These are phyloP conservation scores for Lytechinus variegatus DNA, from an alignment of 35 echinoderm and acorn worm species.

Conservation along the genomic window DNA sequence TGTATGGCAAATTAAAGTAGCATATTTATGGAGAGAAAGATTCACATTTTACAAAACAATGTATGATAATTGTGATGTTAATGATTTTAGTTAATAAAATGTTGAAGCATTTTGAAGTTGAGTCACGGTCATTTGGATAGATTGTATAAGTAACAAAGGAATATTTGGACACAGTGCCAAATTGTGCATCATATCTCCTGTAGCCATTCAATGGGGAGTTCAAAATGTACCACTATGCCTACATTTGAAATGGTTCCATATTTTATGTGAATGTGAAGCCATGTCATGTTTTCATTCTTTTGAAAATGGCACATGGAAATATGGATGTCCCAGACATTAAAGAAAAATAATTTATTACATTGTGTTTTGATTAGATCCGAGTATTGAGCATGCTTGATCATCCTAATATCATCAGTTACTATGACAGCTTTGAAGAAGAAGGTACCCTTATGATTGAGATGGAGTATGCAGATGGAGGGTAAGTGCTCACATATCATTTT, in stretches of 20 bases:
- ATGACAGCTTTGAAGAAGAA: constrained; percentile 99
- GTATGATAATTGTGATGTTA: background rate
- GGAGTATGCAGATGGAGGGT: constrained; percentile 99
- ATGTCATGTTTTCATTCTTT: background rate
- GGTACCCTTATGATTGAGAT: constrained; percentile 99
- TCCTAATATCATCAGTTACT: constrained; percentile 99
- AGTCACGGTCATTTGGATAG: too few relatives aligned
- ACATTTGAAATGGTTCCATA: too few relatives aligned
- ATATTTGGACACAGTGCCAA: too few relatives aligned
- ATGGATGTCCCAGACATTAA: background rate
- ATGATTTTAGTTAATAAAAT: too few relatives aligned
- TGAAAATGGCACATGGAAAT: background rate
- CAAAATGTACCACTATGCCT: too few relatives aligned
- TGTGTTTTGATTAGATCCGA: constrained; percentile 62
- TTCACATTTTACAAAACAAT: background rate
- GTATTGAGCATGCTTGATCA: constrained; percentile 96
- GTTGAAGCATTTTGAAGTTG: too few relatives aligned
- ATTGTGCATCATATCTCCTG: too few relatives aligned
- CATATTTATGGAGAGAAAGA: background rate
- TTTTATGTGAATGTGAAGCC: background rate
- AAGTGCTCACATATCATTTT: background rate
- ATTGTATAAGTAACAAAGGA: too few relatives aligned
- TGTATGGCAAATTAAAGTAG: background rate
- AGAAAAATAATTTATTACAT: background rate
- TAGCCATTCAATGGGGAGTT: too few relatives aligned